These are phyloP conservation scores for Danio kyathit DNA, from an alignment of 2,797 vertebrate genomes.

Conservation along the genomic window DNA sequence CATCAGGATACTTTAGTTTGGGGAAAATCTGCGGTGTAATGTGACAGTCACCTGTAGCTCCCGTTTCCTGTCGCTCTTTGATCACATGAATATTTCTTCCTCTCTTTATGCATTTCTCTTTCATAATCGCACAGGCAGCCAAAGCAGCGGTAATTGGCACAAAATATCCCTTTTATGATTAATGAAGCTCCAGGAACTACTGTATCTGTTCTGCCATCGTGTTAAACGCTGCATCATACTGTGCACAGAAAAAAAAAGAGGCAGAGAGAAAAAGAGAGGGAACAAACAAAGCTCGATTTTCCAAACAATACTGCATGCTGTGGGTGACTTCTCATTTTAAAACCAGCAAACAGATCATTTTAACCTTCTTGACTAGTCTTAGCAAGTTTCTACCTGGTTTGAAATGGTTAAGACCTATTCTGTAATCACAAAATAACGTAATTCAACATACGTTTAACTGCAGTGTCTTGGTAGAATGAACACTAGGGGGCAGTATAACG, in stretches of 20 bases:
- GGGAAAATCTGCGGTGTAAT: neutral
- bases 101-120: constrained; percentile 59
- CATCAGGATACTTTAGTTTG: constrained; percentile 67
- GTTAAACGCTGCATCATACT: constrained; percentile 67
- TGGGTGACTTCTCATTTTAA: neutral
- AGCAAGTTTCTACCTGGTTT: too few relatives aligned
- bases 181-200: constrained; percentile 73
- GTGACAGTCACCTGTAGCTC: constrained; percentile 10
- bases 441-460: too few relatives aligned
- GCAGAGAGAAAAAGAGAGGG: constrained; percentile 49
- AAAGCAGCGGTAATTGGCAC: constrained; percentile 74
- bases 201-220: constrained; percentile 73
- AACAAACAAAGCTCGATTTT: constrained; percentile 14
- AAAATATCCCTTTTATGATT: constrained; percentile 77
- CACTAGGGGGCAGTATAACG: too few relatives aligned
- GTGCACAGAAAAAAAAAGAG: constrained; percentile 57
- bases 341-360: neutral
- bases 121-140: constrained; percentile 63
- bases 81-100: constrained; percentile 45
- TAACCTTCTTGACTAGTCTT: neutral
- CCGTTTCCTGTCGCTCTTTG: constrained; percentile 18
- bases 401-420: too few relatives aligned
- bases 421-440: too few relatives aligned
- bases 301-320: neutral
- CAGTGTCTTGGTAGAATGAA: too few relatives aligned